These are phyloP conservation scores for Acrocephalus kingi DNA, from an alignment of 2,113 vertebrate genomes.

Conservation along the genomic window DNA sequence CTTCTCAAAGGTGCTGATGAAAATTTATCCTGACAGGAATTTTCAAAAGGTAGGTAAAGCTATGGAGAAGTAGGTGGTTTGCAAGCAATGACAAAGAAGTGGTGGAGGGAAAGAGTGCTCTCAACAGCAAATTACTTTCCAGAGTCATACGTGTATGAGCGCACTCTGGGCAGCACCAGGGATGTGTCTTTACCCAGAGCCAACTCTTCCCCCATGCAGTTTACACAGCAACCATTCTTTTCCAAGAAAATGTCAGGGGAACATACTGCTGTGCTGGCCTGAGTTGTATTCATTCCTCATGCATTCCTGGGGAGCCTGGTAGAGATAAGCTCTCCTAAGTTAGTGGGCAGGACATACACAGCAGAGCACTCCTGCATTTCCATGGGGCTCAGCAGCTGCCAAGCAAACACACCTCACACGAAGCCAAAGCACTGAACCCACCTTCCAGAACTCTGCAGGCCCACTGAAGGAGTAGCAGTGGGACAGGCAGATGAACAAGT, in stretches of 20 bases:
- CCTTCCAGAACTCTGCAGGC: not conserved
- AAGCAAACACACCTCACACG: rapidly evolving
- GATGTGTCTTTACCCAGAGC: not conserved
- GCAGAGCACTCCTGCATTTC: not conserved
- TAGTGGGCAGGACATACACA: rapidly evolving
- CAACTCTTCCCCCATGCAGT: conserved; percentile 18
- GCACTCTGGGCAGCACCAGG: not conserved
- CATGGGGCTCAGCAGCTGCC: not conserved
- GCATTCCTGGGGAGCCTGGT: not conserved
- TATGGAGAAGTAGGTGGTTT: not conserved
- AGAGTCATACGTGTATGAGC: not conserved
- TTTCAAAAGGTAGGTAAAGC: not conserved
- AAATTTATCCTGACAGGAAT: not conserved
- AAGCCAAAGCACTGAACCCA: not conserved
- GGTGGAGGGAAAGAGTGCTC: not conserved
- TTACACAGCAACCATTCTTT: not conserved
- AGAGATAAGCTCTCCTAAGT: not conserved
- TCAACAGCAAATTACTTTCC: not conserved
- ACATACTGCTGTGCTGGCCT: not conserved
- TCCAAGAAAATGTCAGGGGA: conserved; percentile 47
- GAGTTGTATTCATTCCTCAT: not conserved
- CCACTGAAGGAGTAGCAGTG: not conserved
- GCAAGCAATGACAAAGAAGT: not conserved
- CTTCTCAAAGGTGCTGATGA: not conserved
- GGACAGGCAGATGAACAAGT: not conserved